A percentile compares a stretch with the other conserved stretches of the same genome.
Evolutionary conservation across 2,888 invertebrate genomes (phyloP).

Genomic region (Limenitis camilla): DNA sequence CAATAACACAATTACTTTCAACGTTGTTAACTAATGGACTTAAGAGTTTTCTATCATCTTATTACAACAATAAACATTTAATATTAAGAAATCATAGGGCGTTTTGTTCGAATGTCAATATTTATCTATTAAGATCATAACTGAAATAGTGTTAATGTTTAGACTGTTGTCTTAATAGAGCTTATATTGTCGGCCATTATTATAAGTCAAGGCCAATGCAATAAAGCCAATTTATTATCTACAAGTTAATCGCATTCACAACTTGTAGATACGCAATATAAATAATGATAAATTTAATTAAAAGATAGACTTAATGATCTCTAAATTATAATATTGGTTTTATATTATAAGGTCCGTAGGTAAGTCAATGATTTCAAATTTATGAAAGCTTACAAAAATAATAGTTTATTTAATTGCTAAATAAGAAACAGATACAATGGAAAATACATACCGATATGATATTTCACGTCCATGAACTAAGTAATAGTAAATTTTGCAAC

Average conservation of each 20-base stretch:
- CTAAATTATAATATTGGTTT: too few relatives aligned
- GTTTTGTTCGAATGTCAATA: too few relatives aligned
- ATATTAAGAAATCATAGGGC: not conserved
- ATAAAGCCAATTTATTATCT: not conserved
- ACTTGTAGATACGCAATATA: not conserved
- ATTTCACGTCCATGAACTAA: too few relatives aligned
- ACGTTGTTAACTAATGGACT: conserved; percentile 1
- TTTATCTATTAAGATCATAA: not conserved
- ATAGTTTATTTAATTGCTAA: too few relatives aligned
- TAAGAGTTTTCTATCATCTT: not conserved
- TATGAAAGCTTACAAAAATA: too few relatives aligned
- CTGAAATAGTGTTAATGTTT: not conserved
- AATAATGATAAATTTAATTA: too few relatives aligned
- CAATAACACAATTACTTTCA: conserved; percentile 2
- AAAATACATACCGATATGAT: too few relatives aligned
- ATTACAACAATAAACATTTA: not conserved
- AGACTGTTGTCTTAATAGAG: not conserved
- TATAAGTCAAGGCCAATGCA: conserved; percentile 2
- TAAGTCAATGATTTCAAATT: too few relatives aligned
- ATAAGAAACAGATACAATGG: too few relatives aligned
- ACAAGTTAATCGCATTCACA: not conserved
- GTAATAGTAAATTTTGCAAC: too few relatives aligned
- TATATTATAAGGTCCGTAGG: too few relatives aligned
- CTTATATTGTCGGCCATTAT: not conserved
- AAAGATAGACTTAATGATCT: too few relatives aligned